Conservation (phyloP, 1,140 invertebrate species). For the Campoletis sonorensis region DNA sequence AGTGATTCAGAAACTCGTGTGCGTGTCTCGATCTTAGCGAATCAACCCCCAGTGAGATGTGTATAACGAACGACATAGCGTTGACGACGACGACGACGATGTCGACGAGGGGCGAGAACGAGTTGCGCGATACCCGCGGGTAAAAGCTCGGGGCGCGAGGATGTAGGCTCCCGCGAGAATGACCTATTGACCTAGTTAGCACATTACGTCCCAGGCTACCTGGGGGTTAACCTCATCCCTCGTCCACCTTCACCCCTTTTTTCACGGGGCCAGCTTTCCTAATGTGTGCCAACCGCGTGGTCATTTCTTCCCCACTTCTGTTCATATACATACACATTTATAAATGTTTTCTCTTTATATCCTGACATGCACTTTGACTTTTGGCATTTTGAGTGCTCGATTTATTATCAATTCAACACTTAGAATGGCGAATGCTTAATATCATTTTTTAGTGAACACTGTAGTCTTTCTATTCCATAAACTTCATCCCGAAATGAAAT, state of each 20-base stretch:
- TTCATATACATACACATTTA: background rate
- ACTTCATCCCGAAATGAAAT: no score
- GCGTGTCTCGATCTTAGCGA: no score
- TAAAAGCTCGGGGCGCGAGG: conserved; percentile 53
- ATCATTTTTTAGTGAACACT: no score
- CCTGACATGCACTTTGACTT: no score
- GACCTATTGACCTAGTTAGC: conserved; percentile 69
- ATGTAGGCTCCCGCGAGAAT: conserved; percentile 52
- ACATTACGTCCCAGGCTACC: conserved; percentile 47
- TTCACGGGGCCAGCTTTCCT: background rate
- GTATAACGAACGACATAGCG: background rate
- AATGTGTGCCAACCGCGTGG: background rate
- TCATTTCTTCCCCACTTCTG: background rate
- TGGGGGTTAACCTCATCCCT: conserved; percentile 5
- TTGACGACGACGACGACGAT: background rate
- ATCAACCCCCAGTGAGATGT: no score
- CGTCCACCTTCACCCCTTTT: conserved; percentile 3
- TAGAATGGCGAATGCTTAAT: no score
- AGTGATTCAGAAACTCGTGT: no score
- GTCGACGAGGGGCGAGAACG: conserved; percentile 1
- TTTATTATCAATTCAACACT: background rate
- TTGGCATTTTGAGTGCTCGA: no score
- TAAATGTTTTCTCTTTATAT: no score
- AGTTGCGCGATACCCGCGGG: background rate
- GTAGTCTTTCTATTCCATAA: no score